Conservation (phyloP, 2,113 vertebrate species). For the Fregetta grallaria region DNA sequence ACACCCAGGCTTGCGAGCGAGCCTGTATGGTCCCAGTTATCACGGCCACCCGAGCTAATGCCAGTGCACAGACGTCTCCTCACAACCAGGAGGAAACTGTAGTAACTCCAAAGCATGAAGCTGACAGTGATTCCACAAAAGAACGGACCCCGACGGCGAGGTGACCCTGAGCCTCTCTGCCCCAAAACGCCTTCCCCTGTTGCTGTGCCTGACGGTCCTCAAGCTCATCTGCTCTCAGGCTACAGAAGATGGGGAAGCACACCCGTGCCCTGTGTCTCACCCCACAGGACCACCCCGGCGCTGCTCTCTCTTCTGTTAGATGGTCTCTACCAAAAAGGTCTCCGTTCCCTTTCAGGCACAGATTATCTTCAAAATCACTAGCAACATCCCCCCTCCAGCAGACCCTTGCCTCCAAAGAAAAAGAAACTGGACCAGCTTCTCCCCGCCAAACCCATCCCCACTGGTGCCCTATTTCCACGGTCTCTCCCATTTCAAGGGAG, state of each 20-base stretch:
- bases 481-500: neutral
- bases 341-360: neutral
- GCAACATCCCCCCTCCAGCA: neutral
- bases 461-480: neutral
- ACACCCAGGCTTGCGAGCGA: accelerated
- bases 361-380: neutral
- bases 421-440: neutral
- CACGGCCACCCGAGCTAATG: neutral
- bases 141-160: neutral
- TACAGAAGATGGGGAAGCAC: too few relatives aligned
- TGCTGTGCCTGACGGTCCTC: neutral
- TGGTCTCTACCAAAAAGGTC: too few relatives aligned
- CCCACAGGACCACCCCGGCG: accelerated
- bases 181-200: accelerated
- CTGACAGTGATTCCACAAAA: neutral
- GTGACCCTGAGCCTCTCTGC: neutral
- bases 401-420: neutral
- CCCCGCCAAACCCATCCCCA: neutral
- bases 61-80: neutral
- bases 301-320: neutral
- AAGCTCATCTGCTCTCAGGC: neutral
- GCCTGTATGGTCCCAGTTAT: neutral
- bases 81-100: neutral
- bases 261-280: accelerated
- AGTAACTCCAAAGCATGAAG: neutral